Evolutionary conservation across 2,888 invertebrate species (phyloP).

Genomic region (Leptinotarsa haldemani): DNA sequence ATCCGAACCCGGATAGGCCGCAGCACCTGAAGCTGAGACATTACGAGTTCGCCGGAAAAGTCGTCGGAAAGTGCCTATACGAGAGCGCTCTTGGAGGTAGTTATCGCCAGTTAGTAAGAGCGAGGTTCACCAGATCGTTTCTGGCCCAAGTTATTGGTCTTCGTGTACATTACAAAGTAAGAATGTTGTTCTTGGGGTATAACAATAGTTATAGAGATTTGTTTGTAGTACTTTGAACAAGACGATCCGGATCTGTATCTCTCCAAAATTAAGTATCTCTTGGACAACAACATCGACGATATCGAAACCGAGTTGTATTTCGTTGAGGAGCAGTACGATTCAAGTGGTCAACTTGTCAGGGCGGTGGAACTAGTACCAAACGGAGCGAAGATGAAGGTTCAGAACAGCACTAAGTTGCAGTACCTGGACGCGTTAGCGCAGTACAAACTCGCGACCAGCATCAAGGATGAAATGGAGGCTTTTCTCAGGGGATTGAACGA

Average conservation of each 20-base stretch:
- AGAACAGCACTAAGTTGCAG: conserved; percentile 79
- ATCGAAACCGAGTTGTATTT: conserved; percentile 86
- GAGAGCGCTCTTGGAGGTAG: conserved; percentile 92
- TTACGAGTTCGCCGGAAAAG: conserved; percentile 92
- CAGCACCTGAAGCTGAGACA: conserved; percentile 85
- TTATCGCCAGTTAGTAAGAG: conserved; percentile 90
- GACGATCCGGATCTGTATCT: conserved; percentile 94
- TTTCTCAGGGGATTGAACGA: conserved; percentile 92
- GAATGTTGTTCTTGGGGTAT: conserved; percentile 4
- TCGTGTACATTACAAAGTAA: conserved; percentile 90
- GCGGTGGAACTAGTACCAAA: conserved; percentile 87
- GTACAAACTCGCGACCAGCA: conserved; percentile 84
- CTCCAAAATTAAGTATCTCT: conserved; percentile 92
- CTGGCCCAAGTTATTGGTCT: conserved; percentile 94
- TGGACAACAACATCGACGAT: conserved; percentile 88
- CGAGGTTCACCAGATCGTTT: conserved; percentile 91
- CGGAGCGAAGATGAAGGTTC: conserved; percentile 81
- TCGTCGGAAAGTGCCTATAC: conserved; percentile 94
- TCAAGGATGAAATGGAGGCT: conserved; percentile 85
- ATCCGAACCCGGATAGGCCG: conserved; percentile 86
- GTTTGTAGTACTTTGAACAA: conserved; percentile 88
- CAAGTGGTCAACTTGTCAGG: conserved; percentile 78
- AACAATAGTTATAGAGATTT: background rate
- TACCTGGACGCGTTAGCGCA: conserved; percentile 92
- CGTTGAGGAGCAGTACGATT: conserved; percentile 89